These are phyloP conservation scores for Mamestra brassicae DNA, from an alignment of 2,888 invertebrate species.

Conservation along the genomic window DNA sequence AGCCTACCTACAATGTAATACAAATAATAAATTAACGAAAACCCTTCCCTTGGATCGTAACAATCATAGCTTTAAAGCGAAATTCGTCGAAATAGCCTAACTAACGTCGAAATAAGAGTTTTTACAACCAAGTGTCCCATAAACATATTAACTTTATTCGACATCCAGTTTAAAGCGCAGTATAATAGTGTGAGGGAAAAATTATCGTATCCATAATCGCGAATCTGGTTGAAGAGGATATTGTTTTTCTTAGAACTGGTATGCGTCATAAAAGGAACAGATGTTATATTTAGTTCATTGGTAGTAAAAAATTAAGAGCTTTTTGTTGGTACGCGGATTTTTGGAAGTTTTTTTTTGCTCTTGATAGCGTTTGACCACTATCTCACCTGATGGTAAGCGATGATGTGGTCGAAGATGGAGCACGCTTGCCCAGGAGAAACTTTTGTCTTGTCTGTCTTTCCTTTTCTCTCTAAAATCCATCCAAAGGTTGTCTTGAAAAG, in stretches of 20 bases:
- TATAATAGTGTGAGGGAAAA: conserved; percentile 63
- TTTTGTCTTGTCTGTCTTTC: no score
- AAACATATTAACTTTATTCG: conserved; percentile 87
- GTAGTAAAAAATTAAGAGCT: conserved; percentile 29
- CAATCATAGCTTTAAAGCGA: conserved; percentile 76
- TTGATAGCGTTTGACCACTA: no score
- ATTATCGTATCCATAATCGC: conserved; percentile 72
- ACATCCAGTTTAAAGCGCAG: conserved; percentile 78
- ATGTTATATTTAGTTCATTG: conserved; percentile 26
- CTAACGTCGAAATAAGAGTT: conserved; percentile 77
- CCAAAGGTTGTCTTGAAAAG: no score
- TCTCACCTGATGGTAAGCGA: no score
- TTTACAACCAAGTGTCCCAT: conserved; percentile 81
- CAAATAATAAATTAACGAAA: conserved; percentile 61
- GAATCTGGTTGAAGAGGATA: conserved; percentile 58
- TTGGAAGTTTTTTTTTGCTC: no score
- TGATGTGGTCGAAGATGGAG: no score
- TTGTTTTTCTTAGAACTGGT: conserved; percentile 71
- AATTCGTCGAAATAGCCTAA: conserved; percentile 77
- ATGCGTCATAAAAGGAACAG: conserved; percentile 56
- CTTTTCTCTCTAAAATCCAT: no score
- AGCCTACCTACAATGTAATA: conserved; percentile 57
- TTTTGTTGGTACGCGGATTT: conserved; percentile 11
- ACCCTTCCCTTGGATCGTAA: conserved; percentile 66
- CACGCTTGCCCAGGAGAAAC: no score